Evolutionary conservation across 2,888 invertebrate species (phyloP), one percentile per base, ranked within the genome.

Genomic region (Abrostola triplasia): DNA sequence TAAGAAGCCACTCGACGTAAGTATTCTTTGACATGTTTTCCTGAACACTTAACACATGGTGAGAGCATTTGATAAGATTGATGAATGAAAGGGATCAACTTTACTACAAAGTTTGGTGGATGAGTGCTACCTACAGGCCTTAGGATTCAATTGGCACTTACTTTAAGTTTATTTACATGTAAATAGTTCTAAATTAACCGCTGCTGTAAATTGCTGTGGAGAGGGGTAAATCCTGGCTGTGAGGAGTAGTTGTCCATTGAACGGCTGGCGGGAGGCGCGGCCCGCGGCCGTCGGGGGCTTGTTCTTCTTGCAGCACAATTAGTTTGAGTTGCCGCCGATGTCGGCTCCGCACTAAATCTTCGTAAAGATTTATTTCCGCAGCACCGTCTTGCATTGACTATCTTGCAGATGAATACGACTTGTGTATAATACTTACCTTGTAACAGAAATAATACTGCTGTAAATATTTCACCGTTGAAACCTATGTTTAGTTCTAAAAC

Each of bases 1-100:
- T 84, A 98, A 98, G 95, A 98, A 98, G 92, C 98, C 98, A 61
- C 95, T 99, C 88, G 98, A 98, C 96, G 98, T 98, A 97, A 98
- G 98, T 98, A 96, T 95, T 63, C 78, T 81, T 76, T 83, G 57
- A 67, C 59, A 76, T 73, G 60, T 60, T 66, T 67, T 69, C 66
- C 65, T 68, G 78, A 63, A 76, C 68, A 76, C 71, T 67, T 56
- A 80, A 69, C 72, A 79, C 73, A 80, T 77, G 73, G 77, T 83
- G 88, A 87, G 86, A 85, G 81, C 68, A 85, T 86, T 81, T 93
- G 90, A 85, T 67, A 86, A 88, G 92, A 88, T 84, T 77, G 92
- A 94, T 78, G 95, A 77, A 87, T 94, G 94, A 90, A 93, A 89
- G 94, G 78, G 93, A 91, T 88, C 86, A 92, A 93, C 93, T 92